Evolutionary conservation across 2,797 vertebrate species (phyloP).

Genomic region (Bradypodion ventrale): DNA sequence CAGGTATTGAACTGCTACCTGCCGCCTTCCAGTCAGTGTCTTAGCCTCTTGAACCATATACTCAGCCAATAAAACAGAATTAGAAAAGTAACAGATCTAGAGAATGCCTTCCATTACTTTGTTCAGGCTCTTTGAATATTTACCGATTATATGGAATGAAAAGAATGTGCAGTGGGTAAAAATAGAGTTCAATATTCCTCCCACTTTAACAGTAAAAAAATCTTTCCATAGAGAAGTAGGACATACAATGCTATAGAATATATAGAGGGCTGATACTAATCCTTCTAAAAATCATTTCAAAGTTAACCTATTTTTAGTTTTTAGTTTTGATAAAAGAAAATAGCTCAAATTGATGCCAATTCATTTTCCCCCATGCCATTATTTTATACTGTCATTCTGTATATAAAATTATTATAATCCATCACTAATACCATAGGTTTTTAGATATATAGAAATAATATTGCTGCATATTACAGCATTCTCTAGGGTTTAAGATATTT

Average conservation of each 20-base stretch:
- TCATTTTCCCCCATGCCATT: slow-evolving; percentile 8
- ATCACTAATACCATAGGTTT: slow-evolving; percentile 4
- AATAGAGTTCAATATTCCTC: background rate
- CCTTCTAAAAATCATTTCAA: background rate
- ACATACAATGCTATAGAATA: background rate
- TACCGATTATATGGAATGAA: background rate
- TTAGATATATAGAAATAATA: slow-evolving; percentile 26
- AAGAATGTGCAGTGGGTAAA: slow-evolving; percentile 6
- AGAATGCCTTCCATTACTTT: background rate
- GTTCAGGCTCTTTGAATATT: background rate
- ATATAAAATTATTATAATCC: slow-evolving; percentile 18
- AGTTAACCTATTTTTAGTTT: slow-evolving; percentile 12
- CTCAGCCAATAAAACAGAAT: slow-evolving; percentile 13
- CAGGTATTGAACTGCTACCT: too few relatives aligned
- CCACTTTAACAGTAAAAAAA: accelerated
- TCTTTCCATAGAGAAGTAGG: background rate
- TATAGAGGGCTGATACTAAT: background rate
- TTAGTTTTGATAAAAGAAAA: slow-evolving; percentile 3
- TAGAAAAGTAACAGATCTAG: background rate
- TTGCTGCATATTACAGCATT: slow-evolving; percentile 9
- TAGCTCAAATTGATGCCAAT: background rate
- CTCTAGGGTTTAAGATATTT: slow-evolving; percentile 12
- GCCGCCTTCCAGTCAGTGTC: too few relatives aligned
- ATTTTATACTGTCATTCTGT: slow-evolving; percentile 4
- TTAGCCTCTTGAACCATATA: too few relatives aligned